phyloP scores from a whole-genome alignment of 1,140 invertebrate genomes.

The Diachasmimorpha longicaudata region DNA sequence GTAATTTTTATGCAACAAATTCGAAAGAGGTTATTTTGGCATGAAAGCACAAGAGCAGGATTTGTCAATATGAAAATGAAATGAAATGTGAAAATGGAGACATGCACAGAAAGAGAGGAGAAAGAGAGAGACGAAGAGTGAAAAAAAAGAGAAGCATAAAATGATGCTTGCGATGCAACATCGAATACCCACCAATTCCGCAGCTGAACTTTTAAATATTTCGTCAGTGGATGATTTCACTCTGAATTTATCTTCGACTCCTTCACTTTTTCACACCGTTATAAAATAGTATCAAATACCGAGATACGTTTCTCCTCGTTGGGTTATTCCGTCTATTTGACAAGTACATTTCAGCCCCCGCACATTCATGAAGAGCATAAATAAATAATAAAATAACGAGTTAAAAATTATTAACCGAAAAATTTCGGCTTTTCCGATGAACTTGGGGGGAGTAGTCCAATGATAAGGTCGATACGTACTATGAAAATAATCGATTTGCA shows the following conservation, averaged over 20 bases:
- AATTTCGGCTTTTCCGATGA: neutral
- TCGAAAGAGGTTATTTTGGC: too few species aligned
- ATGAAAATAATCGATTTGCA: neutral
- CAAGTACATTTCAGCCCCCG: neutral
- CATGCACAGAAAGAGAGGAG: too few species aligned
- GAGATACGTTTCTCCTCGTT: neutral
- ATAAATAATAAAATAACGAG: neutral
- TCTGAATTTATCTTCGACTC: neutral
- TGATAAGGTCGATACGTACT: neutral
- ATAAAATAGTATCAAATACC: neutral
- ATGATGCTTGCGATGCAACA: neutral
- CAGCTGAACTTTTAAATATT: neutral
- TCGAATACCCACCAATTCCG: neutral
- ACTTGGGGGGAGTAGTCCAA: too few species aligned
- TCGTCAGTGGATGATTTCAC: neutral
- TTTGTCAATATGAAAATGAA: too few species aligned
- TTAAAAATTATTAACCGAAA: neutral
- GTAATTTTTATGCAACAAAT: too few species aligned
- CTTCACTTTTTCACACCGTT: neutral
- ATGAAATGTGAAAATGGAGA: neutral
- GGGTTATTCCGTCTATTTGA: neutral
- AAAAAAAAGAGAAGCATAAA: neutral
- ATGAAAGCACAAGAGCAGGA: neutral
- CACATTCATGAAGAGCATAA: neutral
- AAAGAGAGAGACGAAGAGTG: too few species aligned